Evolutionary conservation across 2,888 invertebrate genomes (phyloP).

Genomic region (Pantelozetes paolii): DNA sequence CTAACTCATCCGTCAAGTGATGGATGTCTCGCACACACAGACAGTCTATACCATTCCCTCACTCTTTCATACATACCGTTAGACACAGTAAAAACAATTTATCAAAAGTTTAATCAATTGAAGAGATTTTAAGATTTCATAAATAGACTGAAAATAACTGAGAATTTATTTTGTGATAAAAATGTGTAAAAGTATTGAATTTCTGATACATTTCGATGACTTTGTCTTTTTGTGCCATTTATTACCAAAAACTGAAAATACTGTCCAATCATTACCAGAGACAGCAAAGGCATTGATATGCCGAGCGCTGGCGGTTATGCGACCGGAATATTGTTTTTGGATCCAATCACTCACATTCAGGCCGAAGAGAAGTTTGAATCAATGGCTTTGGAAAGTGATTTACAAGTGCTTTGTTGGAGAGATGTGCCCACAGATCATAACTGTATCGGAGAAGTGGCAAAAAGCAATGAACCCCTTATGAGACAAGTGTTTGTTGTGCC

Average conservation of each 20-base stretch:
- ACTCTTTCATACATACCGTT: too few species aligned
- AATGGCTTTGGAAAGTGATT: conserved; percentile 71
- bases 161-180: too few species aligned
- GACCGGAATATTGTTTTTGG: conserved; percentile 91
- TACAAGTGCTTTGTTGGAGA: conserved; percentile 86
- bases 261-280: conserved; percentile 58
- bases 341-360: conserved; percentile 53
- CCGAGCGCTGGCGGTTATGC: conserved; percentile 87
- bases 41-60: not conserved
- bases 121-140: too few species aligned
- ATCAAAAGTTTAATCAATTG: too few species aligned
- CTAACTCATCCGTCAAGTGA: not conserved
- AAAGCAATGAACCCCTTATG: conserved; percentile 90
- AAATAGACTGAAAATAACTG: too few species aligned
- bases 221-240: conserved; percentile 28
- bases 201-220: not conserved
- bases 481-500: conserved; percentile 67
- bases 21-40: too few species aligned
- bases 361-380: conserved; percentile 65
- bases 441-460: conserved; percentile 84
- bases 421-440: conserved; percentile 81
- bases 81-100: too few species aligned
- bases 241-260: not conserved
- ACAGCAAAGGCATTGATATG: conserved; percentile 71
- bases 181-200: conserved; percentile 21